Base-by-base conservation (phyloP, 2,113 vertebrate genomes). In the Oncorhynchus gorbuscha region DNA sequence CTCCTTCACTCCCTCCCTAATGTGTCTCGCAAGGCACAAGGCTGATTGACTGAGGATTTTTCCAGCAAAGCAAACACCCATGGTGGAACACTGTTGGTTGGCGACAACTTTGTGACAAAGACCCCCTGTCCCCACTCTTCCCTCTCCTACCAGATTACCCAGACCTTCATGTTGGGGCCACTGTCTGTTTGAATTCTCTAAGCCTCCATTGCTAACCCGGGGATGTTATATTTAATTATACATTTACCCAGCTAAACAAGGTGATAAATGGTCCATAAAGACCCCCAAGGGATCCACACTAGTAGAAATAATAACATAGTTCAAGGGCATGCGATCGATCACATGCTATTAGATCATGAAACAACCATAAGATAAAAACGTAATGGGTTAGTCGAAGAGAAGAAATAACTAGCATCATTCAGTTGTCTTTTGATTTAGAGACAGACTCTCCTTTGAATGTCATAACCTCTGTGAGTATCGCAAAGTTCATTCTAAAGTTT, bases 241-340 rank as follows among this genome's bases (percentile, higher is more conserved):
- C 4, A 61, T 71, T 68, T 84, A 45, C 9, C 39, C 39, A 45
- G 9, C 80, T 85, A 86, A 83, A 83, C 18, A n/a, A 79, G 79
- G 58, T 77, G 77, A 86, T 80, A 84, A 87, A 81, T 68, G 88
- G 83, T 88, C 89, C 84, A 73, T 83, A 69, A 76, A 76, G 76
- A 82, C 84, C 81, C 28, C 32, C 45, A 49, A 76, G 77, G 84
- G 89, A 79, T 26, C 51, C 20, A 66, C 71, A 59, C 76, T 30
- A 59, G 73, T 68, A 69, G 86, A 85, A 79, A 79, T 76, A 73
- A 51, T 76, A 72, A 49, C 48, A 70, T 78, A 83, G 76, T 83
- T 71, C 49, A 82, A 86, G 86, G 88, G 82, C 78, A 76, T 79
- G 73, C 45, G 73, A 88, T 87, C 81, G 87, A 91, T 90, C 28